Evolutionary conservation across 1,140 invertebrate species (phyloP).

Genomic region (Aplysia californica): DNA sequence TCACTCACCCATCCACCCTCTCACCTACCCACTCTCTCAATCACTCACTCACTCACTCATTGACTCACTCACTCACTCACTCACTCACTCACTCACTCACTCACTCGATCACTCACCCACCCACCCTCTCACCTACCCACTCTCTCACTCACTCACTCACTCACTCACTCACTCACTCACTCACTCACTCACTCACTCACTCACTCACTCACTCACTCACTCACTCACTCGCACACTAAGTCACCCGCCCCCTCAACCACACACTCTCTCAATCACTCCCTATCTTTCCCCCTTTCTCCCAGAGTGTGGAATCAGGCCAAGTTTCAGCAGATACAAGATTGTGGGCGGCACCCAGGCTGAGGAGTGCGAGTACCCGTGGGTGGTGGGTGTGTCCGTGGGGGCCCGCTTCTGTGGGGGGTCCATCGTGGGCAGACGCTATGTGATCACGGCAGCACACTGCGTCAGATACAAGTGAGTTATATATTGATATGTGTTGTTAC

Average conservation of each 20-base stretch:
- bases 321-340: neutral
- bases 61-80: no score
- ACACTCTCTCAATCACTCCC: neutral
- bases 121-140: no score
- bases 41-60: no score
- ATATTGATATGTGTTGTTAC: no score
- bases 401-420: slow-evolving; percentile 14
- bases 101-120: no score
- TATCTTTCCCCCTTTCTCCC: neutral
- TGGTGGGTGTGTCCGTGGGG: neutral
- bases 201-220: neutral
- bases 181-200: neutral
- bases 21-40: no score
- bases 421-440: neutral
- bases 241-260: neutral
- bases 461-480: no score
- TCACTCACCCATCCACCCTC: no score
- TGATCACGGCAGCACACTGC: slow-evolving; percentile 28
- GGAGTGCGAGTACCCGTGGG: slow-evolving; percentile 26
- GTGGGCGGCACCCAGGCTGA: neutral
- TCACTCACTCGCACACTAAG: neutral
- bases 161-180: neutral
- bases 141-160: neutral
- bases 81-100: no score
- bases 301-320: no score